phyloP scores from a whole-genome alignment of 2,888 invertebrate genomes.

The Camponotus fellah region DNA sequence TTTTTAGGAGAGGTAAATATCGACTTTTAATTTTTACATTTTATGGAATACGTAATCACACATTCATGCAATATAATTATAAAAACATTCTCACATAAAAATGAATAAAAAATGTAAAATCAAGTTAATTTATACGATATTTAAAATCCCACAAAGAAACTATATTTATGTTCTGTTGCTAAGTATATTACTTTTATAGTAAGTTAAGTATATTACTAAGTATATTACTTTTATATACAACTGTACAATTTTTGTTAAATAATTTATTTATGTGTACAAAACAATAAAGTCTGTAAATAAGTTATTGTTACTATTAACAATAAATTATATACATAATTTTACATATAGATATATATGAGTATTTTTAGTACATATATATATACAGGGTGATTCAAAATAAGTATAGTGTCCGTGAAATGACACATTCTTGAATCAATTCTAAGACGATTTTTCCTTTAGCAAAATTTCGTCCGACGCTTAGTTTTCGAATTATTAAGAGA shows the following conservation, averaged over 20 bases:
- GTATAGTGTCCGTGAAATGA: too few relatives aligned
- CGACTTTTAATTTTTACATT: not conserved
- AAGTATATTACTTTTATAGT: too few relatives aligned
- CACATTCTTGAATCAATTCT: too few relatives aligned
- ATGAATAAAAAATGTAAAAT: not conserved
- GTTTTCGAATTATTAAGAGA: too few relatives aligned
- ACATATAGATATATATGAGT: too few relatives aligned
- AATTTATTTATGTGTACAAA: not conserved
- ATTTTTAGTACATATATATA: too few relatives aligned
- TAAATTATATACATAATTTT: not conserved
- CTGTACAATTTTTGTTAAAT: not conserved
- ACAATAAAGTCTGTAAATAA: not conserved
- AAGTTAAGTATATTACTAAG: too few relatives aligned
- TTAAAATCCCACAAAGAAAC: not conserved
- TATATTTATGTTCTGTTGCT: not conserved
- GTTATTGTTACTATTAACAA: not conserved
- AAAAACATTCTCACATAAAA: not conserved
- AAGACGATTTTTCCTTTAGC: too few relatives aligned
- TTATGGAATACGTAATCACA: not conserved
- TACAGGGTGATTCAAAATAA: too few relatives aligned
- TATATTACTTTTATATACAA: not conserved
- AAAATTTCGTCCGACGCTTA: too few relatives aligned
- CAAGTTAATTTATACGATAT: not conserved
- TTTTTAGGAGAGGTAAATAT: slow-evolving; percentile 81
- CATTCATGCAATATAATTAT: not conserved